Evolutionary conservation across 2,797 vertebrate genomes (phyloP), one percentile per base, ranked within the genome.

Genomic region (Sebastes reedi): DNA sequence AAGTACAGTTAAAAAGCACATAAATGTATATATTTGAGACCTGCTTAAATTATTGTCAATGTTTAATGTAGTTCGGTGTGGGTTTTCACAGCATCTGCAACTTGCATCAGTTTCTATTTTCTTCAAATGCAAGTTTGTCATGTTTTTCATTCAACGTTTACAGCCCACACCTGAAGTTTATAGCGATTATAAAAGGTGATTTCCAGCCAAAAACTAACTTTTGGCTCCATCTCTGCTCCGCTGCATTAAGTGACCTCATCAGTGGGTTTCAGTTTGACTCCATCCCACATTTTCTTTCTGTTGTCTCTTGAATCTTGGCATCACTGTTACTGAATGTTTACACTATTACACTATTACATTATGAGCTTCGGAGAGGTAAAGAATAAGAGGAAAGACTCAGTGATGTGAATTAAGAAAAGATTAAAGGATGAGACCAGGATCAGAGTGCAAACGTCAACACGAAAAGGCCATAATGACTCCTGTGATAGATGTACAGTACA

Each of bases 391-490:
- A 76, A 79, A 64, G 62, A 39, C 72, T 79, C 79, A 20, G 4
- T 86, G 30, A 82, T 24, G 27, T 60, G 78, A 76, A 88, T 85
- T 77, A 82, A 78, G 25, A 25, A 58, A 16, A 84, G 83, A 84
- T 89, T 84, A 90, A 66, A 76, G 74, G 79, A 84, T 81, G 79
- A 83, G 69, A 66, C 42, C 42, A 0, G 42, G 14, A 46, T 46
- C 42, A 7, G 14, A 42, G 42, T n/a, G 2, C 3, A 50, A 75
- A 84, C 71, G 71, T 81, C 64, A 3, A 74, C 66, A 76, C 84
- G 66, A 89, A 85, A 85, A 82, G 77, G 72, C 72, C 56, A 64
- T 73, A 76, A 88, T 81, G 80, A 82, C 68, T 68, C 58, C 75
- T 61, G 82, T 81, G 67, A 72, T 75, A 71, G 79, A 75, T 58